Base-by-base conservation (phyloP, 2,888 invertebrate genomes). In the Julus scandinavius region DNA sequence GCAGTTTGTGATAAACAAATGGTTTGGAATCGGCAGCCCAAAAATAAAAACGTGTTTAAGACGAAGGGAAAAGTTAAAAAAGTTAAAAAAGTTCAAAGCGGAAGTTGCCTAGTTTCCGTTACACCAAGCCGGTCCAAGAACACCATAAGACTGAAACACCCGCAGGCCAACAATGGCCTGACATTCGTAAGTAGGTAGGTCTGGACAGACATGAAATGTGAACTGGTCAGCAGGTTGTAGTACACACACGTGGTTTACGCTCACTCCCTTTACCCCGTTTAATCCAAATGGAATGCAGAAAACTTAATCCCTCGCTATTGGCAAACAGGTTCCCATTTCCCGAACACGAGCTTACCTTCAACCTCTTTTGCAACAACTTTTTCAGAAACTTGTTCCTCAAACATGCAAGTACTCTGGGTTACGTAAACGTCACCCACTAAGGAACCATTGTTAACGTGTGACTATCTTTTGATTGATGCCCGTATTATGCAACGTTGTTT, bases 141-240 rank as follows among this genome's bases (percentile, higher is more conserved):
- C 41, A 45, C 2, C 41, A 45, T 45, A 45, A 45, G 41, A 45
- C 80, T 80, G 29, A 38, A 80, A 80, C 38, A 80, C 38, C 80
- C 38, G 80, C 38, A 38, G 80, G 80, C 80, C 80, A 13, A 13
- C 80, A 29, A 38, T 80, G 80, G 80, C 80, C 80, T 80, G 80
- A 80, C 80, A 80, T 80, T 80, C 80, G 38, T 80, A 80, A 80
- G 80, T 80, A 80, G 80, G 80, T 80, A 80, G 80, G 38, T 80
- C 80, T 80, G 80, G 80, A 80, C 38, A 80, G 80, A 80, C 80
- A 80, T 80, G 80, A 6, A 80, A 29, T 38, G 80, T 80, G 80
- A 80, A 80, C 80, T 80, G 80, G 80, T 80, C 80, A 80, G 80
- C 80, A 38, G 13, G 9, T 80, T 38, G 80, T 80, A 15, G 80